Evolutionary conservation across 2,888 invertebrate genomes (phyloP).

Genomic region (Cistogaster globosa): DNA sequence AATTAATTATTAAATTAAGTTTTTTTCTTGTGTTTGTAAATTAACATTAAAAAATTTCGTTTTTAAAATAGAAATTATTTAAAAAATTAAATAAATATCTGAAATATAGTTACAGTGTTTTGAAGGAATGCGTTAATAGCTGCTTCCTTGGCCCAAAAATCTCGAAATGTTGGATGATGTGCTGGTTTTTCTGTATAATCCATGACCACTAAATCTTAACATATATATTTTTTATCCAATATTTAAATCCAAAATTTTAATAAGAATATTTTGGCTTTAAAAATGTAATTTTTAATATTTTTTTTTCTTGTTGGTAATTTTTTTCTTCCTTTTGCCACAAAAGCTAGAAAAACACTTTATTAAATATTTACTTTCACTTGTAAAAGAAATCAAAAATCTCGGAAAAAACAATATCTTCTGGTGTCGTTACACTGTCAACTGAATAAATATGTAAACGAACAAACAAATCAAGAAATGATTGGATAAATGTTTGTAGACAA

Average conservation of each 20-base stretch:
- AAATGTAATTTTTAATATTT: neutral
- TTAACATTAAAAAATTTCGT: no score
- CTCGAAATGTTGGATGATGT: slow-evolving; percentile 75
- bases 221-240: neutral
- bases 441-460: slow-evolving; percentile 32
- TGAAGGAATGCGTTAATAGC: slow-evolving; percentile 80
- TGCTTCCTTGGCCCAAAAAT: slow-evolving; percentile 81
- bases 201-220: slow-evolving; percentile 62
- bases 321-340: neutral
- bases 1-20: no score
- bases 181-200: slow-evolving; percentile 74
- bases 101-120: slow-evolving; percentile 71
- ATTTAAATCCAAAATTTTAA: neutral
- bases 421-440: slow-evolving; percentile 27
- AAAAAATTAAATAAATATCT: neutral
- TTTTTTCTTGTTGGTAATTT: neutral
- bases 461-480: neutral
- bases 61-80: no score
- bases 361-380: slow-evolving; percentile 63
- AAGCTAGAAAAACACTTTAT: neutral
- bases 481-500: slow-evolving; percentile 26
- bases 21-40: no score
- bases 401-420: slow-evolving; percentile 14
- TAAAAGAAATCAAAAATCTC: slow-evolving; percentile 18
- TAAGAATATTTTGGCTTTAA: neutral